Conservation (phyloP, 2,797 vertebrate species). For the Microcaecilia unicolor region DNA sequence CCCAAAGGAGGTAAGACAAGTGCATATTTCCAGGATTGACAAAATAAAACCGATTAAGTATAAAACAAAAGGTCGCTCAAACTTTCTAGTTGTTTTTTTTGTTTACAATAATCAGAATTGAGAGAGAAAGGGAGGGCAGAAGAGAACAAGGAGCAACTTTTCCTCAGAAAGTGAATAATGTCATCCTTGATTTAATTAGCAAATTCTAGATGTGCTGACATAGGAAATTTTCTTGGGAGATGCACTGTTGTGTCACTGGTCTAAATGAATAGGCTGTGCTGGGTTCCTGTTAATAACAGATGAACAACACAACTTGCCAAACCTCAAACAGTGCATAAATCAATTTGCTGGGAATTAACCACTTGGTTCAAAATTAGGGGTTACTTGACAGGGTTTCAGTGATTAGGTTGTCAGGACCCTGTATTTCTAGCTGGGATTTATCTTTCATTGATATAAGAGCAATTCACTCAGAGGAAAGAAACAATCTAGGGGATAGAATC, state of each 20-base stretch:
- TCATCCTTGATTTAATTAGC: slow-evolving; percentile 67
- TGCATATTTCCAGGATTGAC: background rate
- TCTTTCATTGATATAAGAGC: slow-evolving; percentile 41
- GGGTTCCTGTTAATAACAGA: slow-evolving; percentile 57
- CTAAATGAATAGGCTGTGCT: slow-evolving; percentile 55
- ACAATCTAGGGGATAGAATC: slow-evolving; percentile 8
- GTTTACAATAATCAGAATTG: background rate
- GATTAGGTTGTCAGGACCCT: slow-evolving; percentile 53
- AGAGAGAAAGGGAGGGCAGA: background rate
- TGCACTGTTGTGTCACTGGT: slow-evolving; percentile 55
- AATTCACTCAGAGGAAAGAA: slow-evolving; percentile 11
- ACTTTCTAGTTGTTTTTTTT: background rate
- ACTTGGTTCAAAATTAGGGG: slow-evolving; percentile 63
- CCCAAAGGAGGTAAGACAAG: background rate
- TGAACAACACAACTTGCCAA: slow-evolving; percentile 59
- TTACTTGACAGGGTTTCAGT: slow-evolving; percentile 59
- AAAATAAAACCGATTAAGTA: slow-evolving; percentile 1
- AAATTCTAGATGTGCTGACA: slow-evolving; percentile 67
- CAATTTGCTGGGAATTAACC: slow-evolving; percentile 64
- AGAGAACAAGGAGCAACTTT: slow-evolving; percentile 15
- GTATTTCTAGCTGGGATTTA: slow-evolving; percentile 52
- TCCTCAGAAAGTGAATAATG: slow-evolving; percentile 57
- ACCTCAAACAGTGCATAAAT: slow-evolving; percentile 66
- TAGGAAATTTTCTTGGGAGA: slow-evolving; percentile 60
- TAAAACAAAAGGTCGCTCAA: slow-evolving; percentile 2